Percentiles rank a stretch among this genome's conserved stretches.
Conservation (phyloP, 2,113 vertebrate species). For the Protobothrops mucrosquamatus region DNA sequence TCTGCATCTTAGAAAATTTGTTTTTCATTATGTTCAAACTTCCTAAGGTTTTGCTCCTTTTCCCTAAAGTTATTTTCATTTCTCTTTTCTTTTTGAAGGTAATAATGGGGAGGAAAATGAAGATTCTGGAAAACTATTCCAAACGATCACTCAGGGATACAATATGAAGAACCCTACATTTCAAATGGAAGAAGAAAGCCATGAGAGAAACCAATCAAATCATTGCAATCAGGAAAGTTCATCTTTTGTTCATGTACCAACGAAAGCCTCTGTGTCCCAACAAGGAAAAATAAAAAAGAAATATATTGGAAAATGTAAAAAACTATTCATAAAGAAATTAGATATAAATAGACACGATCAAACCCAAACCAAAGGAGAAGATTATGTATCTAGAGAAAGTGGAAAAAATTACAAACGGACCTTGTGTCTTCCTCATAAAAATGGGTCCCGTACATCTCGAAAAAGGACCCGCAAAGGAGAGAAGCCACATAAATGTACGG, state of each 20-base stretch:
- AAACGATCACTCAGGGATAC: background rate
- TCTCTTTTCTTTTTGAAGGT: background rate
- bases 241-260: background rate
- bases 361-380: background rate
- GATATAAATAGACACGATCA: background rate
- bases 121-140: background rate
- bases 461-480: too few species aligned
- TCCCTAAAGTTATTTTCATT: too few species aligned
- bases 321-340: background rate
- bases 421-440: too few species aligned
- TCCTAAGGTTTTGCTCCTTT: too few species aligned
- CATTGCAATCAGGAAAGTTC: background rate
- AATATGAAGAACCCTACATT: background rate
- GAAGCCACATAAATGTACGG: too few species aligned
- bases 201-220: background rate
- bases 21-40: too few species aligned
- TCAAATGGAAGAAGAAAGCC: background rate
- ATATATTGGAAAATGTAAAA: background rate
- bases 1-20: too few species aligned
- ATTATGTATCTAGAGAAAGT: too few species aligned
- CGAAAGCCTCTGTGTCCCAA: background rate
- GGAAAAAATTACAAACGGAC: too few species aligned
- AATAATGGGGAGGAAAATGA: background rate
- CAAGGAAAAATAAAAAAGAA: background rate
- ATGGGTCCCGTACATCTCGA: too few species aligned